Conservation (phyloP, 1,140 invertebrate species). For the Drosophila pectinifera region DNA sequence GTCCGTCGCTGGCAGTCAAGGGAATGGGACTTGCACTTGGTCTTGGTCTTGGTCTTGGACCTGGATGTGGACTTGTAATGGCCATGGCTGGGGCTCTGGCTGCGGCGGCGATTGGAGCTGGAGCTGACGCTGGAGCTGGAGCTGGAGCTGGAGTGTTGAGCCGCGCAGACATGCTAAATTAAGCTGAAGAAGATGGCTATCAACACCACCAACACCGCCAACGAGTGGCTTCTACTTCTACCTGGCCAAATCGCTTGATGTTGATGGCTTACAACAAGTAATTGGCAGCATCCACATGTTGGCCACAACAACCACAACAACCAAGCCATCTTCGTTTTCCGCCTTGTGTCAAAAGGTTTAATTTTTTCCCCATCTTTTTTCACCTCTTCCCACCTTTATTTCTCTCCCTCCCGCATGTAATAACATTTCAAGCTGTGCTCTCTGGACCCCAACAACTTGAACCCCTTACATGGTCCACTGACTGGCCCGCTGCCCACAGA, state of each 20-base stretch:
- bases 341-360: constrained; percentile 83
- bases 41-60: not conserved
- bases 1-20: constrained; percentile 50
- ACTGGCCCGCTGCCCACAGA: constrained; percentile 48
- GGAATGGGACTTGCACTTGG: constrained; percentile 29
- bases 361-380: constrained; percentile 48
- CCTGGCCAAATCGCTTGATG: constrained; percentile 82
- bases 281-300: constrained; percentile 82
- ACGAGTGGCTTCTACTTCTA: constrained; percentile 53
- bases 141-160: constrained; percentile 65
- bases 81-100: not conserved
- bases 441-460: constrained; percentile 68
- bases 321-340: constrained; percentile 55
- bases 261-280: constrained; percentile 84
- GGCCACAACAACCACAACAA: constrained; percentile 55
- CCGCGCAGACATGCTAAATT: constrained; percentile 84
- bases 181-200: constrained; percentile 84
- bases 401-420: constrained; percentile 65
- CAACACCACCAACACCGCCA: constrained; percentile 76
- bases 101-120: constrained; percentile 1
- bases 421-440: constrained; percentile 77
- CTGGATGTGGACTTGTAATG: constrained; percentile 5
- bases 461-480: constrained; percentile 68
- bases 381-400: constrained; percentile 25
- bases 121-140: not conserved